These are phyloP conservation scores for Octonoba sinensis DNA, from an alignment of 2,888 invertebrate species.

Conservation along the genomic window DNA sequence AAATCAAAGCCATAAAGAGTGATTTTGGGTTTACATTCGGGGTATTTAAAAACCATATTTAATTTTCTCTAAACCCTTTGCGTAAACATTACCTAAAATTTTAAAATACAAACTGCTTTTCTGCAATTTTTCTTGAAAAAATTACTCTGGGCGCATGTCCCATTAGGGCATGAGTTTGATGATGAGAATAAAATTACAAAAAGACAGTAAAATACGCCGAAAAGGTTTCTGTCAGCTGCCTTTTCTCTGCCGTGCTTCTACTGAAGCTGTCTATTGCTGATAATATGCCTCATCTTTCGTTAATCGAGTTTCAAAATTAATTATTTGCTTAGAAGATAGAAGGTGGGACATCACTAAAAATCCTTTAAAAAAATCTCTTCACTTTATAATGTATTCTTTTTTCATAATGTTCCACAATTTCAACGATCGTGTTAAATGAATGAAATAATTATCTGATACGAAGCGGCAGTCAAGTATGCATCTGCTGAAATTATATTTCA, in stretches of 20 bases:
- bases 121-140: too few species aligned
- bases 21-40: too few species aligned
- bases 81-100: too few species aligned
- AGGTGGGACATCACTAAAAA: slow-evolving; percentile 10
- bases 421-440: slow-evolving; percentile 16
- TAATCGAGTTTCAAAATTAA: slow-evolving; percentile 39
- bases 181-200: too few species aligned
- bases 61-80: too few species aligned
- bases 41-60: too few species aligned
- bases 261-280: slow-evolving; percentile 10
- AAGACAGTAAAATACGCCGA: too few species aligned
- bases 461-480: slow-evolving; percentile 26
- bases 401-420: background rate
- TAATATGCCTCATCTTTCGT: slow-evolving; percentile 23
- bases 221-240: too few species aligned
- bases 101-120: too few species aligned
- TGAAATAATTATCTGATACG: slow-evolving; percentile 33
- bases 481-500: slow-evolving; percentile 1
- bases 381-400: slow-evolving; percentile 12
- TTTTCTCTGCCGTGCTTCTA: background rate
- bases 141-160: too few species aligned
- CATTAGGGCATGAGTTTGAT: too few species aligned
- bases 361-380: background rate
- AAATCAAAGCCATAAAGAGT: too few species aligned
- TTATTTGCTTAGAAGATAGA: slow-evolving; percentile 4